Conservation (phyloP, 1,140 invertebrate species). For the Camponotus floridanus region DNA sequence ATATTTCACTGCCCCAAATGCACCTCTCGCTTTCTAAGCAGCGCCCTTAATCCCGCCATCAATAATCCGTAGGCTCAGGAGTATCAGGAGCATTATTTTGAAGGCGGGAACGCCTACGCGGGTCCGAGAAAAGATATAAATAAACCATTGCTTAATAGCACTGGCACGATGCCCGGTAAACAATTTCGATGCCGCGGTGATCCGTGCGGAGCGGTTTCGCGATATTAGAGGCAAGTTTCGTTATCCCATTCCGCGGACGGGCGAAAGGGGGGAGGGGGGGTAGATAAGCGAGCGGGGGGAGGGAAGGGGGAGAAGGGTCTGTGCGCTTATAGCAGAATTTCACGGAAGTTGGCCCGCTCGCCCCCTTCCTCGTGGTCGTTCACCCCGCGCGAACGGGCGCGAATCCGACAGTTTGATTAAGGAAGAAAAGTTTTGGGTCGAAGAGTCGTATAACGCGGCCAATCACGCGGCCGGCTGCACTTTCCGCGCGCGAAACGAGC, state of each 20-base stretch:
- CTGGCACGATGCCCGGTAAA: constrained; percentile 55
- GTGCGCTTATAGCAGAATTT: constrained; percentile 13
- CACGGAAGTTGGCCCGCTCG: constrained; percentile 14
- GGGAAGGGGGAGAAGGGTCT: neutral
- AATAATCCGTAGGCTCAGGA: constrained; percentile 24
- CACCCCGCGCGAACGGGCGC: constrained; percentile 18
- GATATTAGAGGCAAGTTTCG: constrained; percentile 52
- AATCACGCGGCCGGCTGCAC: constrained; percentile 7
- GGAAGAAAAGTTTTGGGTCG: constrained; percentile 3
- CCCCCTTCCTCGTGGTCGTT: constrained; percentile 16
- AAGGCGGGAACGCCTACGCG: constrained; percentile 10
- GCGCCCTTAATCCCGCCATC: constrained; percentile 39
- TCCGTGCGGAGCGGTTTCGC: constrained; percentile 37
- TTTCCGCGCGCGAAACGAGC: neutral
- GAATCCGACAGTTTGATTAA: constrained; percentile 42
- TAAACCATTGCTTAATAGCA: constrained; percentile 59
- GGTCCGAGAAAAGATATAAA: constrained; percentile 47
- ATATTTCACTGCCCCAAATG: constrained; percentile 41
- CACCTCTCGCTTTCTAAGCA: constrained; percentile 50
- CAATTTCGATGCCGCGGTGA: constrained; percentile 52
- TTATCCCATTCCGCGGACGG: constrained; percentile 15
- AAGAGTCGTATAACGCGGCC: constrained; percentile 6
- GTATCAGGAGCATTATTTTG: constrained; percentile 49
- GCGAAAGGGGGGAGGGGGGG: neutral
- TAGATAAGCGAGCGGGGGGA: neutral